Evolutionary conservation across 2,888 invertebrate species (phyloP).

Genomic region (Meteorus colon): DNA sequence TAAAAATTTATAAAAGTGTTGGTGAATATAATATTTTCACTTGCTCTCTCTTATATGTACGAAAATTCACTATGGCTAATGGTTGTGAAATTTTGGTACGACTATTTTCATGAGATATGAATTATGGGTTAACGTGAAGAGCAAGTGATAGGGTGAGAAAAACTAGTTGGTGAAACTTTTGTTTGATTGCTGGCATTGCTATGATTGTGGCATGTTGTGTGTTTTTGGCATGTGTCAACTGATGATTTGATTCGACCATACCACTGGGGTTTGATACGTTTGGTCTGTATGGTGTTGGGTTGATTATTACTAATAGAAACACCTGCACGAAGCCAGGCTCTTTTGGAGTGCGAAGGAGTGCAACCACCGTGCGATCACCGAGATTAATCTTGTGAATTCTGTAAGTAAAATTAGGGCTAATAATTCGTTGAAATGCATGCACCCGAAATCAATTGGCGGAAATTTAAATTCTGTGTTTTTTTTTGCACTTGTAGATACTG

Average conservation of each 20-base stretch:
- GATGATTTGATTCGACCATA: slow-evolving; percentile 65
- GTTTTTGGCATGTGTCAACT: slow-evolving; percentile 71
- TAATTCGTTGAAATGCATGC: slow-evolving; percentile 10
- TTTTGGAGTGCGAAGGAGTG: slow-evolving; percentile 75
- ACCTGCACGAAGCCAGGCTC: slow-evolving; percentile 78
- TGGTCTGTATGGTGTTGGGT: slow-evolving; percentile 65
- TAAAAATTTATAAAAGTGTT: not conserved
- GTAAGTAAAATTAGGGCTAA: slow-evolving; percentile 64
- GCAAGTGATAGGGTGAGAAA: not conserved
- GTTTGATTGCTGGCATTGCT: slow-evolving; percentile 69
- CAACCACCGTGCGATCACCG: slow-evolving; percentile 64
- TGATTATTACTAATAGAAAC: slow-evolving; percentile 75
- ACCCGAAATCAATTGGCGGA: not conserved
- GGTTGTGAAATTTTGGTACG: not conserved
- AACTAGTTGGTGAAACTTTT: slow-evolving; percentile 45
- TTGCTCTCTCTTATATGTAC: not conserved
- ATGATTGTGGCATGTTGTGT: slow-evolving; percentile 71
- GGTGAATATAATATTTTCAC: not conserved
- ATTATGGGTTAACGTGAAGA: not conserved
- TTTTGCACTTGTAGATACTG: not conserved
- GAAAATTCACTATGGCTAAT: not conserved
- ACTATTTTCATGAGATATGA: too few species aligned
- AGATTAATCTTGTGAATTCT: slow-evolving; percentile 67
- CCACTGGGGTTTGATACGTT: slow-evolving; percentile 64
- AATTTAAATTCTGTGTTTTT: not conserved